phyloP scores from a whole-genome alignment of 2,113 vertebrate species.

The Indri indri region DNA sequence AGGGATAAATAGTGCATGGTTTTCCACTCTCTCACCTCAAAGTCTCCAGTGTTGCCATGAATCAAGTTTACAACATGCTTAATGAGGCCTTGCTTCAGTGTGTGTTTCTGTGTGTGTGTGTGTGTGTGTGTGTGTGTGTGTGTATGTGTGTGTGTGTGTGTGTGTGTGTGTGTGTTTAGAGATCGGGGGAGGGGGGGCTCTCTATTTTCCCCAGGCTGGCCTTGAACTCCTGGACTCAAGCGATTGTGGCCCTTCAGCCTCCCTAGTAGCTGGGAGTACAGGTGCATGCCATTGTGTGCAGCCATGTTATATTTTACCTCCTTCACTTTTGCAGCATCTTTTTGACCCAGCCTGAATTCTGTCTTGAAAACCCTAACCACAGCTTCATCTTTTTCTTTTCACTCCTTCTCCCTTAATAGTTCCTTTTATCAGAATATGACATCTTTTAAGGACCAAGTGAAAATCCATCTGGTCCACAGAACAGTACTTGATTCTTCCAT shows the following conservation, averaged over 20 bases:
- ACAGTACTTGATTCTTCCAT: not conserved
- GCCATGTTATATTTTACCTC: not conserved
- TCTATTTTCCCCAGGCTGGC: not conserved
- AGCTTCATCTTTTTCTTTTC: not conserved
- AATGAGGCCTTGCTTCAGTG: not conserved
- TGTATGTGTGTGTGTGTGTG: too few relatives aligned
- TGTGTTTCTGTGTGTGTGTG: too few relatives aligned
- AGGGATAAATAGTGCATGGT: not conserved
- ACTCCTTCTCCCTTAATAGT: not conserved
- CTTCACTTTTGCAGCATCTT: not conserved
- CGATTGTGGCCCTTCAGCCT: not conserved
- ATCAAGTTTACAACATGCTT: not conserved
- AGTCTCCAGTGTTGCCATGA: not conserved
- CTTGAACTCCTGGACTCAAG: not conserved
- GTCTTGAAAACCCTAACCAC: not conserved
- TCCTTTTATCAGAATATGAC: not conserved
- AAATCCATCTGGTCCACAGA: not conserved
- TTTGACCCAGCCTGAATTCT: not conserved
- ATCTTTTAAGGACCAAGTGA: not conserved
- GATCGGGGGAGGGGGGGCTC: not conserved
- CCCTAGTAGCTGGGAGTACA: not conserved
- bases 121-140: too few relatives aligned
- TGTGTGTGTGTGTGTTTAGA: not conserved
- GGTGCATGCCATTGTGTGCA: not conserved
- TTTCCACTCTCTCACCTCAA: not conserved